These are phyloP conservation scores for Poecilia latipinna DNA, from an alignment of 2,113 vertebrate species.

Conservation along the genomic window DNA sequence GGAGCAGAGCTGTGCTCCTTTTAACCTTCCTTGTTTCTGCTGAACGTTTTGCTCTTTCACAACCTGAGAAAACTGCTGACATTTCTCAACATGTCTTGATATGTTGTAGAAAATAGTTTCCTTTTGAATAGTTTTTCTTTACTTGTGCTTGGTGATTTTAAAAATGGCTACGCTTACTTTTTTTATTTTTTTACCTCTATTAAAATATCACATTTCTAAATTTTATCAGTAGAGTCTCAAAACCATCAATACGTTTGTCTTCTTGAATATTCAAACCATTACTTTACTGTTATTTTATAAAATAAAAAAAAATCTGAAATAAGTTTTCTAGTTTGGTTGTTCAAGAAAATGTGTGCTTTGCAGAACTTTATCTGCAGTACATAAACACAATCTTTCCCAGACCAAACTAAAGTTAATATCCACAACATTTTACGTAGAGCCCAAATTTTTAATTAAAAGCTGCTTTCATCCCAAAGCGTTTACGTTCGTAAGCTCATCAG, in stretches of 20 bases:
- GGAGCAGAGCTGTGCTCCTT: background rate
- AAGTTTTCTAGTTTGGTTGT: background rate
- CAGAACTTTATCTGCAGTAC: background rate
- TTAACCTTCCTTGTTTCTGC: background rate
- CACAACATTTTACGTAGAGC: constrained; percentile 10
- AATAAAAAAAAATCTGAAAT: too few relatives aligned
- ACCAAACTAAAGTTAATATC: constrained; percentile 20
- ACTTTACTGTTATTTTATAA: too few relatives aligned
- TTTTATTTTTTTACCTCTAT: too few relatives aligned
- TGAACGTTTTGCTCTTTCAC: background rate
- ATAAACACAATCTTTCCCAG: too few relatives aligned
- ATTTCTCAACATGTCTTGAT: background rate
- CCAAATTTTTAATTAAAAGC: constrained; percentile 35
- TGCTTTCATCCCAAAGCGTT: constrained; percentile 21
- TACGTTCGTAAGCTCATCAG: background rate
- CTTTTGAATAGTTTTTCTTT: background rate
- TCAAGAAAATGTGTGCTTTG: background rate
- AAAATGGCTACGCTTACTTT: background rate
- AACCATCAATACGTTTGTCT: too few relatives aligned
- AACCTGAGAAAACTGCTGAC: background rate
- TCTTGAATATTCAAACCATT: too few relatives aligned
- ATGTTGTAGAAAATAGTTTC: background rate
- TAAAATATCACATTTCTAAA: too few relatives aligned
- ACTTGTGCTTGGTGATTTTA: background rate
- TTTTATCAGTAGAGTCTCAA: too few relatives aligned